Evolutionary conservation across 2,113 vertebrate genomes (phyloP).

Genomic region (Alosa alosa): DNA sequence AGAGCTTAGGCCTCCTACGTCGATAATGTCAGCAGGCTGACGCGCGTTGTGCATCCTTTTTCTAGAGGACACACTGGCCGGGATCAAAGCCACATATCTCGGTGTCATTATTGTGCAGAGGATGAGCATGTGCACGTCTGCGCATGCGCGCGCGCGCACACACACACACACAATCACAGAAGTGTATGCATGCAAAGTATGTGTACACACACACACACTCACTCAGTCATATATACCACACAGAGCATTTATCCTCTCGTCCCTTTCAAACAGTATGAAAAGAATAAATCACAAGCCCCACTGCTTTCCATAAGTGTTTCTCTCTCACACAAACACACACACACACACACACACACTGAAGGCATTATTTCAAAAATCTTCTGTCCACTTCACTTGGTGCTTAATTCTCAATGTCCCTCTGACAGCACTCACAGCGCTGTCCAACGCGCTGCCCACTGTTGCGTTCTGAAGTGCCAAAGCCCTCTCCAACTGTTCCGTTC

Average conservation of each 20-base stretch:
- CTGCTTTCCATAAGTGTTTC: slow-evolving; percentile 32
- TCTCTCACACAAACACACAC: neutral
- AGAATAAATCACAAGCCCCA: slow-evolving; percentile 51
- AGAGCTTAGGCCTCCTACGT: slow-evolving; percentile 41
- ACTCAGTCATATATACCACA: slow-evolving; percentile 25
- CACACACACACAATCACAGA: neutral
- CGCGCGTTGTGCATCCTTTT: slow-evolving; percentile 43
- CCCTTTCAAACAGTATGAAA: slow-evolving; percentile 68
- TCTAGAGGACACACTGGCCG: slow-evolving; percentile 50
- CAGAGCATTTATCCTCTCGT: slow-evolving; percentile 56
- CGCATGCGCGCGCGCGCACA: slow-evolving; percentile 36
- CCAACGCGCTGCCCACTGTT: neutral
- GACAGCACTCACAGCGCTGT: neutral
- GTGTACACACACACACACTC: slow-evolving; percentile 36
- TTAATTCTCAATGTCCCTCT: neutral
- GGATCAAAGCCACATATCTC: slow-evolving; percentile 65
- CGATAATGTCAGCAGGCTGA: slow-evolving; percentile 45
- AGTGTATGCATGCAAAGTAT: too few relatives aligned
- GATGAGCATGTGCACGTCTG: slow-evolving; percentile 39
- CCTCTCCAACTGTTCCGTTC: neutral
- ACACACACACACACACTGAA: neutral
- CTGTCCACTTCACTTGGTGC: slow-evolving; percentile 7
- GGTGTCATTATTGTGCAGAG: slow-evolving; percentile 5
- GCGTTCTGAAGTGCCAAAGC: neutral
- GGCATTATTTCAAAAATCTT: slow-evolving; percentile 16